phyloP scores from a whole-genome alignment of 1,140 invertebrate species.

The Akabosia matsudoensis region DNA sequence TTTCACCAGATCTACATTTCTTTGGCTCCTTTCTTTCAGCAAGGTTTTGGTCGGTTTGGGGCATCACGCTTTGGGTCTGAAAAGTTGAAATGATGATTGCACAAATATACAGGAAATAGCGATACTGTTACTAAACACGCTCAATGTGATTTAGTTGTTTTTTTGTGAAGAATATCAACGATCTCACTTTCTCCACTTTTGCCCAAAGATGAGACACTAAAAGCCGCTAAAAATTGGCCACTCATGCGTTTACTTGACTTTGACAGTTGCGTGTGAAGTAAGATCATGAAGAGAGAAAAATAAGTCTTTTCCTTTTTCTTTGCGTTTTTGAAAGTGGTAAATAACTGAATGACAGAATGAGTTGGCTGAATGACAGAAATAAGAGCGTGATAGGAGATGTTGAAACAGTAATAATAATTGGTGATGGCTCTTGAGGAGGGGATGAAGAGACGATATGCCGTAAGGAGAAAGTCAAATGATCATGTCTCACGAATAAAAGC shows the following conservation, averaged over 20 bases:
- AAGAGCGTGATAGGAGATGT: too few species aligned
- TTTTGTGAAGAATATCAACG: too few species aligned
- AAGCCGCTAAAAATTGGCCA: too few species aligned
- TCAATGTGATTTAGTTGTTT: neutral
- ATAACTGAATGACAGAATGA: too few species aligned
- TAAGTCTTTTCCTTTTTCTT: neutral
- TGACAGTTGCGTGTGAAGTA: neutral
- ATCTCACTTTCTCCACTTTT: too few species aligned
- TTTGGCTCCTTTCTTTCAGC: neutral
- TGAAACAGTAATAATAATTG: neutral
- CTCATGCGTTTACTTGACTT: too few species aligned
- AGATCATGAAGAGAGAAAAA: neutral
- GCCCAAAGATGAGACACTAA: too few species aligned
- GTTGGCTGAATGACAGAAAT: too few species aligned
- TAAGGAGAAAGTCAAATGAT: neutral
- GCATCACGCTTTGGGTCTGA: neutral
- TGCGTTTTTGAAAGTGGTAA: too few species aligned
- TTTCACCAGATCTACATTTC: conserved; percentile 6
- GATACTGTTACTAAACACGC: neutral
- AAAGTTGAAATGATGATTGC: too few species aligned
- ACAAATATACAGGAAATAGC: neutral
- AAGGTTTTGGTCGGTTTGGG: neutral
- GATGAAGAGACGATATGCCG: too few species aligned
- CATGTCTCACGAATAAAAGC: neutral
- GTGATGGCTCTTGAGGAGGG: neutral